These are phyloP conservation scores for Drosophila diplacantha DNA, from an alignment of 2,888 invertebrate genomes.

Conservation along the genomic window DNA sequence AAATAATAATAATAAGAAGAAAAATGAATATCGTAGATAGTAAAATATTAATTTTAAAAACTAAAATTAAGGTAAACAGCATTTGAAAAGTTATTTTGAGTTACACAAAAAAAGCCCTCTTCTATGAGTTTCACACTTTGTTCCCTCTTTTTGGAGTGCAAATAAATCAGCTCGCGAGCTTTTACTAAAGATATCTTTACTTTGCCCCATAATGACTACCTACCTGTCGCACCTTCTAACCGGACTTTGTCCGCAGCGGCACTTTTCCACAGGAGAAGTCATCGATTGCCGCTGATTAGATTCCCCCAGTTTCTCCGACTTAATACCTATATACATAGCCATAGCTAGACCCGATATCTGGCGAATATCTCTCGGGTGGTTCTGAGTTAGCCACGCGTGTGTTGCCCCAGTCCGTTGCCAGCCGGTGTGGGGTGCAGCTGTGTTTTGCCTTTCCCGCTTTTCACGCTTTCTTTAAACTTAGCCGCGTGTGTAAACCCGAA, in stretches of 20 bases:
- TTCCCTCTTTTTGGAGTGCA: not conserved
- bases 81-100: no score
- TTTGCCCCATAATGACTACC: constrained; percentile 24
- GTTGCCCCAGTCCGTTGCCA: constrained; percentile 30
- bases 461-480: constrained; percentile 19
- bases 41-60: no score
- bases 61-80: no score
- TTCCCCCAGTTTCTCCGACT: constrained; percentile 9
- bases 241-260: constrained; percentile 28
- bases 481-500: constrained; percentile 11
- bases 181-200: constrained; percentile 8
- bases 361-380: constrained; percentile 16
- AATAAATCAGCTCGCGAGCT: constrained; percentile 1
- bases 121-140: constrained; percentile 2
- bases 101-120: not conserved
- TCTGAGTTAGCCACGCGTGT: constrained; percentile 1
- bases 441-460: constrained; percentile 13
- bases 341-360: constrained; percentile 11
- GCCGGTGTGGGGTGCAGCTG: constrained; percentile 25
- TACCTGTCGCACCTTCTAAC: constrained; percentile 2
- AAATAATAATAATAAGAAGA: no score
- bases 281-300: constrained; percentile 34
- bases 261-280: constrained; percentile 11
- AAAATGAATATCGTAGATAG: no score
- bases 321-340: constrained; percentile 2